Evolutionary conservation across 1,140 invertebrate species (phyloP), one percentile per base, ranked within the genome.

Genomic region (Cyrtorhinus lividipennis): DNA sequence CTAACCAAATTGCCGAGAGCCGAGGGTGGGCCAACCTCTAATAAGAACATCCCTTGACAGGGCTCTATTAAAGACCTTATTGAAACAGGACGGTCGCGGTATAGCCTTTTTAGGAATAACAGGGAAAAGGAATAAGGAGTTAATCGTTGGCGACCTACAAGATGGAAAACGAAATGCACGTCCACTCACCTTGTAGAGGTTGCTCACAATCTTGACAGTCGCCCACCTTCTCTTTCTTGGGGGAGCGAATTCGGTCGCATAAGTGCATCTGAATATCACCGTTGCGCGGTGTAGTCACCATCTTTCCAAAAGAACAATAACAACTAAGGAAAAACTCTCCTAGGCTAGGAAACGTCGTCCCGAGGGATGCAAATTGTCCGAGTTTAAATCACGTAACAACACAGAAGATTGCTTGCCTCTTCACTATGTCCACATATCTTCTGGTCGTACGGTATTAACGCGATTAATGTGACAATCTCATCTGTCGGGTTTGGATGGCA

Each of bases 401-500:
- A 26, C 56, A 20, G 56, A 24, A 24, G 24, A 22, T 56, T 10
- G 22, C 20, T 18, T 22, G 20, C 56, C 56, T 23, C 15, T 15
- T 57, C 24, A 23, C 18, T 13, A 20, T 15, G 56, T 57, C 56
- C 20, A 48, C 56, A 23, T 8, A 5, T 38, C 30, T 38, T 38
- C 30, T 38, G 30, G 30, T 38, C 15, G 30, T 38, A 5, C 15
- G 5, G 5, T 38, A 15, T 38, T 38, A 8, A 8, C 5, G 15
- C 5, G 30, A 38, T 8, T 15, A 26, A 10, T 18, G 38, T 30
- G 18, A 18, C 58, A 23, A 27, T 46, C 64, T 62, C 61, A 65
- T 65, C 64, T 65, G 64, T 64, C 63, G 25, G 63, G 63, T 38
- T 64, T 64, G n/a, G 24, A 48, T 56, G 60, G 61, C 60, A 65